These are phyloP conservation scores for Mythimna pallens DNA, from an alignment of 2,888 invertebrate genomes.

Conservation along the genomic window DNA sequence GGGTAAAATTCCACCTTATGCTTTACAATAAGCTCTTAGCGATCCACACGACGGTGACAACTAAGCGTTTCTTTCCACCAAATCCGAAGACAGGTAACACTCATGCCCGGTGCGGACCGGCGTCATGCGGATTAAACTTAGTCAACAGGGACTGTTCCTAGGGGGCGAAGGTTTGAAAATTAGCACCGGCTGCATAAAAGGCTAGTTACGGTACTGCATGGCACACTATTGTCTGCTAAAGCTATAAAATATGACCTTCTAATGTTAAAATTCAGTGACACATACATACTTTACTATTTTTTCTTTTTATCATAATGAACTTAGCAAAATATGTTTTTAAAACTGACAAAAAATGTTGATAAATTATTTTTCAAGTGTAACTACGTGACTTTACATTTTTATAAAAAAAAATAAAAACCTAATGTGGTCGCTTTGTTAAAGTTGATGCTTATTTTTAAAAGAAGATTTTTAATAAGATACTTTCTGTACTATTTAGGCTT, in stretches of 20 bases:
- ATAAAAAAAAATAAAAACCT: too few relatives aligned
- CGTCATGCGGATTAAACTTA: too few relatives aligned
- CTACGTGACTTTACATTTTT: background rate
- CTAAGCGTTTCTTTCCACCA: too few relatives aligned
- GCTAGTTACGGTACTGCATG: background rate
- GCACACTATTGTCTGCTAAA: constrained; percentile 23
- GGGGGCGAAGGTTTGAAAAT: too few relatives aligned
- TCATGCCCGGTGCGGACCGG: too few relatives aligned
- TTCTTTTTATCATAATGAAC: background rate
- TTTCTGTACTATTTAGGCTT: background rate
- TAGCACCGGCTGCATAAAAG: too few relatives aligned
- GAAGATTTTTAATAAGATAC: too few relatives aligned
- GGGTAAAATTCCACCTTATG: too few relatives aligned
- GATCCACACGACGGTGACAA: too few relatives aligned
- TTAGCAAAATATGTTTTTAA: background rate
- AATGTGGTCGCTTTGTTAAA: background rate
- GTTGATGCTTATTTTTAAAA: background rate
- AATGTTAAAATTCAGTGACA: constrained; percentile 17
- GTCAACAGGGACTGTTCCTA: too few relatives aligned
- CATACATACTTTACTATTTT: constrained; percentile 2
- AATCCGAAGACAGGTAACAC: too few relatives aligned
- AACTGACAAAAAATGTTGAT: background rate
- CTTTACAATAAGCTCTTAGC: too few relatives aligned
- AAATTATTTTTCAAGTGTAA: background rate
- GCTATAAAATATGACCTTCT: constrained; percentile 38